Base-by-base conservation (phyloP, 2,888 invertebrate species). In the Timema podura region DNA sequence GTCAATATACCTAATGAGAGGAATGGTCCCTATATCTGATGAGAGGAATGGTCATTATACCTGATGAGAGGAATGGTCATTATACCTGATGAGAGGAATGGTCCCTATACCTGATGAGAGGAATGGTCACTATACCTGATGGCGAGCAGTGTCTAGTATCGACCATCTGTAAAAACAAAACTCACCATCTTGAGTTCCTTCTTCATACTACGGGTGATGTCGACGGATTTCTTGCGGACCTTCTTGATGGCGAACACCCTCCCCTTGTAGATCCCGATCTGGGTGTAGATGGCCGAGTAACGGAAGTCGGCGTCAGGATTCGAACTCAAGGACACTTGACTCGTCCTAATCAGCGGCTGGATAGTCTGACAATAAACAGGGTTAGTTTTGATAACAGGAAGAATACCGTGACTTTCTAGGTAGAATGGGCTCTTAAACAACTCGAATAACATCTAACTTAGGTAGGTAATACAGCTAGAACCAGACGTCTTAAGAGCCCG, bases 291-390 rank as follows among this genome's bases (percentile, higher is more conserved):
- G 75, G 92, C 92, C 0, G 93, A 93, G 80, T 93, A 94, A 46
- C 95, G 89, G 79, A 93, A 93, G 82, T 96, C 96, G 6, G 92
- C 88, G 80, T 95, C 95, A 0, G 92, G 92, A 81, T 95, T 95
- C n/a, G 95, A 96, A 78, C 92, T 93, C 73, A 96, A 84, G 0
- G 95, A 96, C 67, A 94, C 91, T 82, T 95, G 95, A 80, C 95
- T 95, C 72, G 93, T 92, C 64, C 93, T 86, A 48, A 83, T 78
- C 69, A 87, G 76, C 0, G 88, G 88, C 79, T 89, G 88, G 57
- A 84, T 71, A 2, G 73, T 67, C 73, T 73, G 69, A 5, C 9
- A 61, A 61, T 45, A 7, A 57, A 30, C 1, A 30, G 2, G 30
- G 30, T 30, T 30, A 30, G 1, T 30, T 30, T 30, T 30, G 30